Evolutionary conservation across 2,888 invertebrate species (phyloP), one percentile per base, ranked within the genome.

Genomic region (Adelphocoris suturalis): DNA sequence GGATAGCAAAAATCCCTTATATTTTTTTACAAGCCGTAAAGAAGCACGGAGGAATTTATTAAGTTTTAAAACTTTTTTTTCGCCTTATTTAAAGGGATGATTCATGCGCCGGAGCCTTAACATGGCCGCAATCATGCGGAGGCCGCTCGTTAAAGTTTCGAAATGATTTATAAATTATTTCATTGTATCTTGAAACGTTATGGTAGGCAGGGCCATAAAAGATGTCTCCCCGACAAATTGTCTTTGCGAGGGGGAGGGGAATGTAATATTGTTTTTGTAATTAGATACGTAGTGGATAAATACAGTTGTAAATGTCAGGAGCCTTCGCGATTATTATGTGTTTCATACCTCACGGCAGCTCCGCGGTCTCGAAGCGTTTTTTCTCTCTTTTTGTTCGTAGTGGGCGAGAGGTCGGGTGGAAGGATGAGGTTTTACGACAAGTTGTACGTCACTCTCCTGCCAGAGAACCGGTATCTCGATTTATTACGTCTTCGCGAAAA

Each of bases 111-210:
- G 27, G 68, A 19, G 68, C 13, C 68, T 37, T 19, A 68, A 68
- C 68, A 68, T 68, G 68, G 23, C 68, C 11, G 68, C 68, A 68
- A 68, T 68, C 68, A 68, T 68, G 68, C 46, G 78, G 46, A 28
- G 78, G 37, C 37, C 47, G 78, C 78, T 78, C 78, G 78, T 78
- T 78, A 78, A 78, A 78, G 78, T 78, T 78, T 47, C 16, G 46
- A 37, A 78, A 78, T 78, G 78, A 78, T 78, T 78, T 78, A 78
- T 78, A 78, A 78, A 78, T 78, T 78, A 78, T 78, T 78, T 78
- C 78, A 78, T 78, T 78, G 78, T 78, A 47, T 78, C 78, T 78
- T 78, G 46, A 19, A 78, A 46, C 47, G 78, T 78, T 78, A 78
- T 78, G 78, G 78, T 46, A 78, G 78, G 78, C 68, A 68, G 68